Evolutionary conservation across 2,797 vertebrate genomes (phyloP), one percentile per base, ranked within the genome.

Genomic region (Acrossocheilus fasciatus): DNA sequence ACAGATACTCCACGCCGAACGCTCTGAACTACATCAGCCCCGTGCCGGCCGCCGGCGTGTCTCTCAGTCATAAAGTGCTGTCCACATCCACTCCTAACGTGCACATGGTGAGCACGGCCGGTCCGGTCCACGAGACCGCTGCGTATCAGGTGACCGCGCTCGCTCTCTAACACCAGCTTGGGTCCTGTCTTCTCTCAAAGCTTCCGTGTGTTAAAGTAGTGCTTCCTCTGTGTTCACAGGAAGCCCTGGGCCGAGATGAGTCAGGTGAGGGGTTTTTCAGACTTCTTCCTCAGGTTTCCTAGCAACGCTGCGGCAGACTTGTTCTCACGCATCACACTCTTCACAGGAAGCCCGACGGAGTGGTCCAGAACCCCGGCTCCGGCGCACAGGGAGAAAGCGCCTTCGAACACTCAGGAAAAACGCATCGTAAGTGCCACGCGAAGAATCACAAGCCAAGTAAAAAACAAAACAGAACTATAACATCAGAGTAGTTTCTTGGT

Each of bases 71-170:
- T 64, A 95, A 96, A 72, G 96, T 97, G 90, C 93, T 97, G 64
- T 97, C 97, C 15, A 97, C 97, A 0, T 97, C 97, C 86, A 97
- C 97, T 1, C 97, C 97, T 11, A 97, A 97, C 20, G 97, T 97
- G 84, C 96, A 97, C 88, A 97, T 97, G 95, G 96, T 96, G 89
- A 96, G 95, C 94, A 96, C 96, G 84, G 95, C 94, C 9, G 88
- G 96, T 93, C 96, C 96, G 3, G 95, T 96, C 54, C 95, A 97
- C 87, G 96, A 93, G 92, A 14, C 45, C 1, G 91, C 94, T 83
- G 92, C 96, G 75, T 96, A 95, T 72, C 96, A 97, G 97, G 97
- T 97, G 95, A 95, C 34, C 34, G 34, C 34, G 34, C 34, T 34
- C 34, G 34, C 34, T 34, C 34, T 34, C 23, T 83, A 20, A n/a